Percentiles rank a stretch among this genome's conserved stretches.
Conservation (phyloP, 2,113 vertebrate species). For the Eptesicus fuscus region DNA sequence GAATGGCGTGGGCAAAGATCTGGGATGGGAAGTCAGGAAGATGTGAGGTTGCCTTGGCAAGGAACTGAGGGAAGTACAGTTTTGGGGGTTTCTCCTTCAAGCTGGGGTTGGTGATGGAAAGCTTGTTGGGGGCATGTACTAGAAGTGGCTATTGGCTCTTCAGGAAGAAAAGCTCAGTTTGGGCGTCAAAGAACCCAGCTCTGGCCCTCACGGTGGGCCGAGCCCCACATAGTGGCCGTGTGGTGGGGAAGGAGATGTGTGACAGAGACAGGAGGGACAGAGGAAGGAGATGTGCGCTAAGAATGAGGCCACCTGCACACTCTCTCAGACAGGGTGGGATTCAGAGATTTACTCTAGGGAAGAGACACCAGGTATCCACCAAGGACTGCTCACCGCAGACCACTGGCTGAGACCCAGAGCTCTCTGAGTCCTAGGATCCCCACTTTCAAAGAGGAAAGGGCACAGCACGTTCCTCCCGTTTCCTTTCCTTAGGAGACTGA, state of each 20-base stretch:
- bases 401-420: not conserved
- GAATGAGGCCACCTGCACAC: not conserved
- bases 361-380: not conserved
- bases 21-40: not conserved
- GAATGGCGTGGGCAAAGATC: not conserved
- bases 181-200: not conserved
- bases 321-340: not conserved
- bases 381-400: not conserved
- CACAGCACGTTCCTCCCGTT: not conserved
- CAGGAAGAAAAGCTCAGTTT: not conserved
- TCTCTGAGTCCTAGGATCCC: not conserved
- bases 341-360: not conserved
- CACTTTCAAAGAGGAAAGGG: not conserved
- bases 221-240: not conserved
- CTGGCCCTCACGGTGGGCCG: not conserved
- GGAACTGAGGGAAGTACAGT: not conserved
- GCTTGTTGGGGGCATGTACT: not conserved
- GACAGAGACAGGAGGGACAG: not conserved
- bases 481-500: not conserved
- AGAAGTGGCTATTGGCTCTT: not conserved
- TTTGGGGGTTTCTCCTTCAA: not conserved
- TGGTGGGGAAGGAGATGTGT: too few relatives aligned
- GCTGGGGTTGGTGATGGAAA: not conserved
- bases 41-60: not conserved
- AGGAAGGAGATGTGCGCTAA: not conserved